Evolutionary conservation across 2,888 invertebrate genomes (phyloP).

Genomic region (Timema cristinae): DNA sequence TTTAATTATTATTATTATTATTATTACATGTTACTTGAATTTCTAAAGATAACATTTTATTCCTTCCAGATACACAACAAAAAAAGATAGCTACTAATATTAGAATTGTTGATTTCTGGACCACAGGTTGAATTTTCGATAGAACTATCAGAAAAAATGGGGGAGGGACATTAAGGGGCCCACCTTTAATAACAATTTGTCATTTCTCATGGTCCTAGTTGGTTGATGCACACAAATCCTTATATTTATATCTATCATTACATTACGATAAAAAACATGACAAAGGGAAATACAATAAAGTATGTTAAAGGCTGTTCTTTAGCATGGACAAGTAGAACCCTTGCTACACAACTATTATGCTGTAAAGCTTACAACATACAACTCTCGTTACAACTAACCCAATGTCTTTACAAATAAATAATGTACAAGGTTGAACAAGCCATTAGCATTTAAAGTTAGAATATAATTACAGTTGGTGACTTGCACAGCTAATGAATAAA

Average conservation of each 20-base stretch:
- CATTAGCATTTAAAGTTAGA: too few species aligned
- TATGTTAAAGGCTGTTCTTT: too few species aligned
- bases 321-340: too few species aligned
- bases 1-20: constrained; percentile 12
- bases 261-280: constrained; percentile 24
- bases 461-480: too few species aligned
- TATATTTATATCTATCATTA: constrained; percentile 24
- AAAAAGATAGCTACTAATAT: constrained; percentile 27
- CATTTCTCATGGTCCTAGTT: constrained; percentile 19
- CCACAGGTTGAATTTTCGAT: constrained; percentile 19
- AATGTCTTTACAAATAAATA: too few species aligned
- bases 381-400: not conserved
- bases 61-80: constrained; percentile 28
- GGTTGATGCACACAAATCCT: constrained; percentile 24
- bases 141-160: constrained; percentile 21
- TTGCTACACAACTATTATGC: too few species aligned
- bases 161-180: constrained; percentile 25
- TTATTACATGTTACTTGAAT: constrained; percentile 25
- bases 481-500: too few species aligned
- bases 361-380: constrained; percentile 16
- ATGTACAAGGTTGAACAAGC: too few species aligned
- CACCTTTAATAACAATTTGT: constrained; percentile 20
- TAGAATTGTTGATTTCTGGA: constrained; percentile 18
- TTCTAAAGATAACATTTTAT: constrained; percentile 26
- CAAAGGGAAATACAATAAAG: constrained; percentile 14